Conservation (phyloP, 2,797 vertebrate genomes). For the Gadopsis marmoratus region DNA sequence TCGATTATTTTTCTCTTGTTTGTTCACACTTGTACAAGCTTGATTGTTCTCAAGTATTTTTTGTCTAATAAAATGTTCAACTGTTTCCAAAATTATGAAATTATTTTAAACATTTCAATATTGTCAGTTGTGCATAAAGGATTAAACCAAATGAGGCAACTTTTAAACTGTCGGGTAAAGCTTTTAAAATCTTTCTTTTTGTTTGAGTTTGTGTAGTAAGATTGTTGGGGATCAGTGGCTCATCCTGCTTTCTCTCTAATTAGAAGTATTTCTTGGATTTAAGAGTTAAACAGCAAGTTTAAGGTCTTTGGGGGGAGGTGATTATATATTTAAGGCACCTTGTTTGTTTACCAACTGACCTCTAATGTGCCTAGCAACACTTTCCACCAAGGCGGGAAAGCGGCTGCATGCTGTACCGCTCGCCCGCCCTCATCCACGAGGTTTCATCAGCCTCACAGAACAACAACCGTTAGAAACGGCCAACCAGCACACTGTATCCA, state of each 20-base stretch:
- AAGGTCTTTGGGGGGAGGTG: constrained; percentile 17
- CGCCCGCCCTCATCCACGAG: constrained; percentile 79
- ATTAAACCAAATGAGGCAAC: constrained; percentile 17
- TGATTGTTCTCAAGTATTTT: background rate
- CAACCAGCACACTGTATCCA: constrained; percentile 89
- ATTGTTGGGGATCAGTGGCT: constrained; percentile 47
- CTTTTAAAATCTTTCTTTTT: constrained; percentile 50
- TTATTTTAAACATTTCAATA: background rate
- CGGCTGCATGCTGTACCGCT: constrained; percentile 53
- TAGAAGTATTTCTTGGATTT: constrained; percentile 55
- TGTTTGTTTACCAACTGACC: constrained; percentile 82
- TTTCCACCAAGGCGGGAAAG: constrained; percentile 72
- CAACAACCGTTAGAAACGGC: constrained; percentile 83
- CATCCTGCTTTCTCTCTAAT: constrained; percentile 59
- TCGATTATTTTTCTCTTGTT: constrained; percentile 3
- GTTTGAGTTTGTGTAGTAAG: constrained; percentile 21
- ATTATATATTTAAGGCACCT: constrained; percentile 26
- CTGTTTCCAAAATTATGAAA: background rate
- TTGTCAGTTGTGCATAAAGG: constrained; percentile 11
- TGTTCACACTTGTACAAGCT: background rate
- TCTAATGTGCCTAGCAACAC: constrained; percentile 86
- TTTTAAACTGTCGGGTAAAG: constrained; percentile 32
- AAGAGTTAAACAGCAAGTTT: constrained; percentile 54
- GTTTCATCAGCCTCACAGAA: constrained; percentile 83
- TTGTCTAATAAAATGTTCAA: constrained; percentile 57